A percentile compares a stretch with the other conserved stretches of the same genome.
Evolutionary conservation across 1,140 invertebrate species (phyloP).

Genomic region (Solenopsis fugax): DNA sequence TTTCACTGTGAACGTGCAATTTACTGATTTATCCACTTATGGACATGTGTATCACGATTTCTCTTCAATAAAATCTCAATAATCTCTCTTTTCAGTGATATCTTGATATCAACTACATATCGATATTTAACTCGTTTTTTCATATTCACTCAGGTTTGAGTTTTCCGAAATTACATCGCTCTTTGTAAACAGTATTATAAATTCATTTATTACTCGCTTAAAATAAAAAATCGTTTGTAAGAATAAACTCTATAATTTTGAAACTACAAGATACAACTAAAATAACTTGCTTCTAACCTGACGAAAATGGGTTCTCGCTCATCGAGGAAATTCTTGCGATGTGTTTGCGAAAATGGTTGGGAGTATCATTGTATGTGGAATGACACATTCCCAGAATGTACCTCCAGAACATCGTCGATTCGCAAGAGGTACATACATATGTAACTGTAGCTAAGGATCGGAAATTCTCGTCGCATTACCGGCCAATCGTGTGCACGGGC

Average conservation of each 20-base stretch:
- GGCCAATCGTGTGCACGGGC: conserved; percentile 74
- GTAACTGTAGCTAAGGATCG: conserved; percentile 71
- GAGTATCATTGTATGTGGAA: conserved; percentile 54
- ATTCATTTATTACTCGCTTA: no score
- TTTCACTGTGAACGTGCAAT: neutral
- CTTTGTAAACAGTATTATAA: neutral
- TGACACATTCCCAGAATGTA: conserved; percentile 53
- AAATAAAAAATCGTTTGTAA: neutral
- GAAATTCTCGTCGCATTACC: conserved; percentile 75
- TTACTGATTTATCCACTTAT: neutral
- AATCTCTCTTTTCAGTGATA: neutral
- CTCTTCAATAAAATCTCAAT: neutral
- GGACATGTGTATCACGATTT: neutral
- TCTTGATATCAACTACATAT: neutral
- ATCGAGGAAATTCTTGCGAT: conserved; percentile 8
- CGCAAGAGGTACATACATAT: conserved; percentile 70
- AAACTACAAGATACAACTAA: neutral
- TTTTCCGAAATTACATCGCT: neutral
- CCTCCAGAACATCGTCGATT: conserved; percentile 58
- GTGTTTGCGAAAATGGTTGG: conserved; percentile 44
- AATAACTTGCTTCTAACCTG: neutral
- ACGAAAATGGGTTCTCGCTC: conserved; percentile 11
- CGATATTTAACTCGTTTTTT: neutral
- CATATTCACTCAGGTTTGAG: neutral
- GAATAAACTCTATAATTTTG: neutral